phyloP scores from a whole-genome alignment of 2,888 invertebrate species.

The Caenorhabditis sp. region DNA sequence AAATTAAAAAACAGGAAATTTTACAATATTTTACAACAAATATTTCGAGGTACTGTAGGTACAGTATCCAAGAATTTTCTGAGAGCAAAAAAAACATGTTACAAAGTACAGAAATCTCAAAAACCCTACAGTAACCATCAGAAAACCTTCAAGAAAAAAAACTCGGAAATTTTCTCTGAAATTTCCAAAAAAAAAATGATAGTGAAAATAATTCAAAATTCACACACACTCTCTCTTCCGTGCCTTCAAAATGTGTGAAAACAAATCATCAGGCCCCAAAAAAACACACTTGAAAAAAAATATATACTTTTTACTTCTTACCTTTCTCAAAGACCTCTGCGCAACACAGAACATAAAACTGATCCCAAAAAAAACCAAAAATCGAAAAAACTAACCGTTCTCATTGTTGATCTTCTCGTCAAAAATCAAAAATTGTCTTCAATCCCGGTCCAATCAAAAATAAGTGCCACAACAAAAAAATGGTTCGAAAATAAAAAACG shows the following conservation, averaged over 20 bases:
- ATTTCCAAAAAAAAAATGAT: no score
- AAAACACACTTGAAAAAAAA: neutral
- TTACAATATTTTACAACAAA: no score
- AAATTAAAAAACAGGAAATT: no score
- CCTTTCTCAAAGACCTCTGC: neutral
- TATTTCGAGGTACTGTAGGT: no score
- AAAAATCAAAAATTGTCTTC: neutral
- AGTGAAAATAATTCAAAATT: neutral
- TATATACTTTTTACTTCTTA: neutral
- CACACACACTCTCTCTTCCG: neutral
- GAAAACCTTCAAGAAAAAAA: no score
- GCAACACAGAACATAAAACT: neutral
- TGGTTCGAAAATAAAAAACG: neutral
- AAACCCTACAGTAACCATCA: no score
- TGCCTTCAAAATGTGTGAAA: neutral
- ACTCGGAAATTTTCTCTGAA: no score
- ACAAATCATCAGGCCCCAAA: neutral
- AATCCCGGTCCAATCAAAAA: no score
- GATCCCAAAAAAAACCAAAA: neutral
- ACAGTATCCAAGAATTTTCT: no score
- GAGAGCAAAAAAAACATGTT: no score
- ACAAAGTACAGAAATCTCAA: no score
- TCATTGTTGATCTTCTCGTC: neutral
- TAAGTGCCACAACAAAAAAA: neutral
- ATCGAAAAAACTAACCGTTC: neutral